Base-by-base conservation (phyloP, 2,888 invertebrate species). In the Polydrusus tereticollis region DNA sequence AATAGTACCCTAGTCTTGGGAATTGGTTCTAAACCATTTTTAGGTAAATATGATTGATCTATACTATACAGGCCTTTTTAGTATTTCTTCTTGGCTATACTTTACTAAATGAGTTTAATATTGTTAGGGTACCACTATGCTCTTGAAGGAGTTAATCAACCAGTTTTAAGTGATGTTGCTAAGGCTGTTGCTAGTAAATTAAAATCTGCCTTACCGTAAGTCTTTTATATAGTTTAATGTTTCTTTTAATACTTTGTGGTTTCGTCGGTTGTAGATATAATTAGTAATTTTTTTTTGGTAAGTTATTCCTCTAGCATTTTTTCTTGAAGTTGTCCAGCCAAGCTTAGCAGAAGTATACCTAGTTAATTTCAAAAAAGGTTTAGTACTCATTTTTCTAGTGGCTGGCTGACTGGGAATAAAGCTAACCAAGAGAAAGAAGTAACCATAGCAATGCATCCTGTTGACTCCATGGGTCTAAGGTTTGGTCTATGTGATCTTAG, bases 111-210 rank as follows among this genome's bases (percentile, higher is more conserved):
- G n/a, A n/a, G 36, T n/a, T 45, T 18, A 45, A 45, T 45, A 36
- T 65, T 70, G 85, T 83, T 95, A 70, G 95, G 94, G 0, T 96
- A 96, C 85, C 96, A 96, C 85, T 94, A 93, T 85, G 96, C 95
- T 5, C 87, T 95, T 64, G 97, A 98, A 88, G 97, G 96, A 20
- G 92, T 92, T 64, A 88, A 92, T 16, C 93, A 93, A 29, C 94
- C 94, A 0, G 89, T 93, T 12, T 87, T 98, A 12, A 92, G 94
- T 60, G 97, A 97, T 83, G 95, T 98, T n/a, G 97, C 97, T 0
- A 92, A 94, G 83, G 96, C 95, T 64, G 94, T 97, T 59, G 77
- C 78, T 14, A 93, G 91, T 82, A 96, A 95, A 87, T 88, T 97
- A 23, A 93, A 95, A 83, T 92, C 91, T 55, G 92, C 92, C 50